Conservation (phyloP, 1,140 invertebrate genomes). For the Drosophila ficusphila region DNA sequence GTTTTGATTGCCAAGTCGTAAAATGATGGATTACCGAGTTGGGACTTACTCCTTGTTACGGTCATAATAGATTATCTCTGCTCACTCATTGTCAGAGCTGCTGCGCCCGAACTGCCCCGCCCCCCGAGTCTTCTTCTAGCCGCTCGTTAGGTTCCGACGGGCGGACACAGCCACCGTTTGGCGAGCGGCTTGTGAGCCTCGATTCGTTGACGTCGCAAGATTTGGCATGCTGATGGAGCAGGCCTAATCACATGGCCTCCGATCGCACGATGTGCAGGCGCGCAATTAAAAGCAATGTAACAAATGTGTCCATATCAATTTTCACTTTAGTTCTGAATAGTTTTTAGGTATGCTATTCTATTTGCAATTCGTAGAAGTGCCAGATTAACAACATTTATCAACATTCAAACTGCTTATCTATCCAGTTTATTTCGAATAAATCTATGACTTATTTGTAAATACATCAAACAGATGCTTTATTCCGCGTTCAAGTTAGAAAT, state of each 20-base stretch:
- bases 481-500: too few species aligned
- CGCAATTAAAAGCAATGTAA: conserved; percentile 29
- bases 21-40: conserved; percentile 80
- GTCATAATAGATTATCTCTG: conserved; percentile 80
- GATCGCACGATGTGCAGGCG: conserved; percentile 3
- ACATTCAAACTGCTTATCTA: too few species aligned
- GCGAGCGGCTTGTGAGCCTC: conserved; percentile 18
- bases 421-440: too few species aligned
- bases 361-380: too few species aligned
- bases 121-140: not conserved
- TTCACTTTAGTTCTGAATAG: too few species aligned
- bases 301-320: too few species aligned
- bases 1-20: conserved; percentile 77
- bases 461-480: too few species aligned
- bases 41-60: conserved; percentile 78
- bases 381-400: too few species aligned
- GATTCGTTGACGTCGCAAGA: conserved; percentile 10
- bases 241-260: conserved; percentile 19
- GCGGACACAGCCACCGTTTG: conserved; percentile 43
- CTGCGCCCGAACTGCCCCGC: conserved; percentile 18
- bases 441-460: too few species aligned
- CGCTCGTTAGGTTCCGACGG: conserved; percentile 56
- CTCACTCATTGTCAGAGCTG: conserved; percentile 71
- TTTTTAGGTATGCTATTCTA: too few species aligned
- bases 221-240: conserved; percentile 31